Evolutionary conservation across 2,797 vertebrate genomes (phyloP).

Genomic region (Pantherophis alleghaniensis): DNA sequence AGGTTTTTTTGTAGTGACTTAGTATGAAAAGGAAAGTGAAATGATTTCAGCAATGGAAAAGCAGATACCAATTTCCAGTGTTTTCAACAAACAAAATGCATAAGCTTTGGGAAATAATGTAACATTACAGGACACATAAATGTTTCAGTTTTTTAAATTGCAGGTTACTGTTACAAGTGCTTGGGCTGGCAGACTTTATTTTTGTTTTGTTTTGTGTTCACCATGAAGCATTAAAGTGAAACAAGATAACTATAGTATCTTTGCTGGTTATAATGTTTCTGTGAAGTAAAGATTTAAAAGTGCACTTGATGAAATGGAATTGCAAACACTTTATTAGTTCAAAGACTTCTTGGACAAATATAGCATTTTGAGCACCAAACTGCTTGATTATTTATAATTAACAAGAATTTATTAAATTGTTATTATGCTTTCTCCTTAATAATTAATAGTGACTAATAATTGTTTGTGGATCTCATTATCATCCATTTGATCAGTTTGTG

Average conservation of each 20-base stretch:
- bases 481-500: no score
- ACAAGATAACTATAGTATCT: not conserved
- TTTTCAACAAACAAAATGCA: slow-evolving; percentile 1
- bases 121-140: not conserved
- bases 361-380: not conserved
- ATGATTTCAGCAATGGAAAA: not conserved
- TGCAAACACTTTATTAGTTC: not conserved
- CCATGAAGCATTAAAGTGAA: slow-evolving; percentile 8
- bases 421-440: not conserved
- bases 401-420: not conserved
- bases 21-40: not conserved
- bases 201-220: not conserved
- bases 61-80: slow-evolving; percentile 24
- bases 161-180: not conserved
- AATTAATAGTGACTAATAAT: not conserved
- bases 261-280: not conserved
- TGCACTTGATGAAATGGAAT: not conserved
- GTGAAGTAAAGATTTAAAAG: not conserved
- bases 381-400: not conserved
- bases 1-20: not conserved
- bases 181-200: not conserved
- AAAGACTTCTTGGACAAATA: not conserved
- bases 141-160: not conserved
- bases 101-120: not conserved
- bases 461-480: not conserved